Conservation (phyloP, 2,888 invertebrate species). For the Cephus spinipes region DNA sequence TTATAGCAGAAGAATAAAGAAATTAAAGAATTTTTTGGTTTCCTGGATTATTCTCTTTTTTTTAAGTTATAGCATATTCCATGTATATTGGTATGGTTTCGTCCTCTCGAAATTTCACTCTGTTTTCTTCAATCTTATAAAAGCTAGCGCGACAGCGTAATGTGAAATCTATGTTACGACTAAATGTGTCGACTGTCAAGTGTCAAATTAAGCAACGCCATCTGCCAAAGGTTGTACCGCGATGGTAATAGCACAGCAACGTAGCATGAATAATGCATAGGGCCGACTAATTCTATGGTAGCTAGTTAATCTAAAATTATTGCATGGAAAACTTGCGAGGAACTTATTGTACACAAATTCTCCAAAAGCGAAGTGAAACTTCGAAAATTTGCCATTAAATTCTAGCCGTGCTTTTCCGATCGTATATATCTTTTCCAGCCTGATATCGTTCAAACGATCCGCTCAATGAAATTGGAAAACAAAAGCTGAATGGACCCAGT, state of each 20-base stretch:
- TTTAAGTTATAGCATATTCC: background rate
- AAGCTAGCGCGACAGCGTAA: background rate
- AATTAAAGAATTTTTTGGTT: background rate
- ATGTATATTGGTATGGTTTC: background rate
- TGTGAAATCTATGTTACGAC: slow-evolving; percentile 10
- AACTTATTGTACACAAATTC: background rate
- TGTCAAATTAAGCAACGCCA: slow-evolving; percentile 60
- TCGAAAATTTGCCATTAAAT: slow-evolving; percentile 6
- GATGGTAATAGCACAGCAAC: slow-evolving; percentile 55
- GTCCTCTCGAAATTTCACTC: background rate
- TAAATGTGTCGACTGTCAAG: slow-evolving; percentile 51
- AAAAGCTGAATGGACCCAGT: slow-evolving; percentile 3
- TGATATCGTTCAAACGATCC: slow-evolving; percentile 15
- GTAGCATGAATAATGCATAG: slow-evolving; percentile 57
- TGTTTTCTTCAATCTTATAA: background rate
- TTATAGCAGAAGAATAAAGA: background rate
- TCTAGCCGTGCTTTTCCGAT: slow-evolving; percentile 1
- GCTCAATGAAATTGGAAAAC: slow-evolving; percentile 21
- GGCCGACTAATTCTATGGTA: slow-evolving; percentile 36
- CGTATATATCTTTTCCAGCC: background rate
- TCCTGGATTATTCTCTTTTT: background rate
- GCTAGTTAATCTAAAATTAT: slow-evolving; percentile 23
- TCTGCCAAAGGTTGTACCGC: slow-evolving; percentile 54
- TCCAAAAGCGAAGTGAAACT: background rate
- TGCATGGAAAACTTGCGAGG: background rate